These are phyloP conservation scores for Argyra leucocephala DNA, from an alignment of 2,888 invertebrate genomes.

Conservation along the genomic window DNA sequence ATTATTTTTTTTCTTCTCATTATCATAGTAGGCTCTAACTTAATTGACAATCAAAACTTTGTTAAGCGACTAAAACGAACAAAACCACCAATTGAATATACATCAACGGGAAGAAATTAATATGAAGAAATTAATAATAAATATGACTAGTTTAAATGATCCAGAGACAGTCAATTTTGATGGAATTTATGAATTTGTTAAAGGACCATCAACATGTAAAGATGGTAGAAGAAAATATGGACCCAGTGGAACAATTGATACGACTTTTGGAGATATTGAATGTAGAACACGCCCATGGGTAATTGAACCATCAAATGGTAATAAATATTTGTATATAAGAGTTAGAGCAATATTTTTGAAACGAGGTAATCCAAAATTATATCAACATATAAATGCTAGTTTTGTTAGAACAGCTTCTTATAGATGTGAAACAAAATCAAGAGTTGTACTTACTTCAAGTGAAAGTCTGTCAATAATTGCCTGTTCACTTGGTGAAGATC, in stretches of 20 bases:
- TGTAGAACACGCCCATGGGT: conserved; percentile 73
- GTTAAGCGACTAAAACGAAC: too few relatives aligned
- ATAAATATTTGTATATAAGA: conserved; percentile 68
- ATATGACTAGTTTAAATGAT: conserved; percentile 79
- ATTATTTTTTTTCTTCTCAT: too few relatives aligned
- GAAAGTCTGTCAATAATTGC: conserved; percentile 45
- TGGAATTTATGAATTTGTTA: conserved; percentile 71
- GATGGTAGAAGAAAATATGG: conserved; percentile 62
- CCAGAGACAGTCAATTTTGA: conserved; percentile 77
- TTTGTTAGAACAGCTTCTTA: conserved; percentile 49
- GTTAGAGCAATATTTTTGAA: conserved; percentile 54
- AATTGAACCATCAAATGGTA: conserved; percentile 62
- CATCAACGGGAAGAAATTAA: conserved; percentile 64
- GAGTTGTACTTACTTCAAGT: conserved; percentile 69
- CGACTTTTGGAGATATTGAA: conserved; percentile 51
- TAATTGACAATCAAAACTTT: too few relatives aligned
- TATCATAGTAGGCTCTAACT: too few relatives aligned
- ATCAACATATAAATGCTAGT: conserved; percentile 49
- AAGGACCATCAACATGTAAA: conserved; percentile 59
- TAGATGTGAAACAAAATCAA: conserved; percentile 64
- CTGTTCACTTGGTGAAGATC: conserved; percentile 49
- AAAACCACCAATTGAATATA: conserved; percentile 61
- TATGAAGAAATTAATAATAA: conserved; percentile 68
- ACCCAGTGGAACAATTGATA: conserved; percentile 65
- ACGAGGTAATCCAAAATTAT: conserved; percentile 39